A percentile compares a stretch with the other conserved stretches of the same genome.
Conservation (phyloP, 2,888 invertebrate species). For the Acrobasis suavella region DNA sequence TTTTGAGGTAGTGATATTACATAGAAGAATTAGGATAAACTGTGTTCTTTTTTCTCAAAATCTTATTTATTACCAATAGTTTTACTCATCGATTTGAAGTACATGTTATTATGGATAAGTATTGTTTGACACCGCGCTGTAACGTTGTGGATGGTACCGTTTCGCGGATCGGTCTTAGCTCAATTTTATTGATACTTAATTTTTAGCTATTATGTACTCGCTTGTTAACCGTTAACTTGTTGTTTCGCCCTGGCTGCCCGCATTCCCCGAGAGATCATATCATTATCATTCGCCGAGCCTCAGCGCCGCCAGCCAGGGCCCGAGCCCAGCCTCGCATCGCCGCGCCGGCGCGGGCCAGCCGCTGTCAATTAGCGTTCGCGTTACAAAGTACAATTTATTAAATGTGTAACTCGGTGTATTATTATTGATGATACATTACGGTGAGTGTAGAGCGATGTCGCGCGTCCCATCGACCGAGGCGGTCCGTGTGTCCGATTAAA, state of each 20-base stretch:
- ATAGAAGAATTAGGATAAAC: conserved; percentile 4
- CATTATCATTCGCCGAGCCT: not conserved
- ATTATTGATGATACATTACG: conserved; percentile 47
- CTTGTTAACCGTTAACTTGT: conserved; percentile 67
- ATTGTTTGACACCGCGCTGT: conserved; percentile 17
- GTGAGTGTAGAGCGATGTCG: conserved; percentile 56
- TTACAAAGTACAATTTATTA: conserved; percentile 66
- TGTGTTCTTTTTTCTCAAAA: conserved; percentile 6
- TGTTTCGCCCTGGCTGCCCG: conserved; percentile 43
- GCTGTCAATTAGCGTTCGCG: conserved; percentile 34
- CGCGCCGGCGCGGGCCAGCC: conserved; percentile 24
- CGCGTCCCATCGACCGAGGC: conserved; percentile 46
- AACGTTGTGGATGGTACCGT: conserved; percentile 2
- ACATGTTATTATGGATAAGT: conserved; percentile 17
- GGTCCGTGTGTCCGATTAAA: conserved; percentile 53
- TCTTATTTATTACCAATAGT: conserved; percentile 17
- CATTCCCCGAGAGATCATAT: not conserved
- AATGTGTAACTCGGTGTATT: conserved; percentile 50
- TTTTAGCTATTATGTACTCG: conserved; percentile 63
- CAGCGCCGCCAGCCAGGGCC: conserved; percentile 6
- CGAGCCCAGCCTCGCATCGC: conserved; percentile 31
- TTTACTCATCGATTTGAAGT: conserved; percentile 13
- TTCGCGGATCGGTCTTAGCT: conserved; percentile 63
- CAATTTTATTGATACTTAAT: conserved; percentile 77
- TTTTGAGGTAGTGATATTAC: conserved; percentile 17